Conservation (phyloP, 1,140 invertebrate genomes). For the Dufourea novaeangliae region DNA sequence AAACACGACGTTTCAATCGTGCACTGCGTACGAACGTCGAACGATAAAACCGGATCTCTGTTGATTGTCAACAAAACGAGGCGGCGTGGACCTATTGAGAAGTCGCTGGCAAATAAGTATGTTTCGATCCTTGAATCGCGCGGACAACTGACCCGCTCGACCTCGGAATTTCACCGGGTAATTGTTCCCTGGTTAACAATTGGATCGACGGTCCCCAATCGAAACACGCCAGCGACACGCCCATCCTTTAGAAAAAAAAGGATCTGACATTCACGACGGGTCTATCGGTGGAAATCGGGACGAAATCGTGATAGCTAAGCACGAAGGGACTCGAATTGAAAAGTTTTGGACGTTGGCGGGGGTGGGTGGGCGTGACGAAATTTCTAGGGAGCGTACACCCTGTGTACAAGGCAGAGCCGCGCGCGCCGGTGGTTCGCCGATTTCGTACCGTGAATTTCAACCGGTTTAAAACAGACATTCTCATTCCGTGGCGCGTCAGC, state of each 20-base stretch:
- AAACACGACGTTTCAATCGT: conserved; percentile 66
- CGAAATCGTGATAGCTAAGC: background rate
- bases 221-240: background rate
- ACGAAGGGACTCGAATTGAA: background rate
- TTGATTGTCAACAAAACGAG: conserved; percentile 52
- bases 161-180: conserved; percentile 13
- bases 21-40: conserved; percentile 18
- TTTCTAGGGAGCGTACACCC: no score
- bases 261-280: background rate
- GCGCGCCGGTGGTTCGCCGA: no score
- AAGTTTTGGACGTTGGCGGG: background rate
- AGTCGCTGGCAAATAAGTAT: conserved; percentile 12
- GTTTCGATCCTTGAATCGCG: background rate
- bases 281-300: conserved; percentile 18
- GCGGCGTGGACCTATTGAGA: background rate
- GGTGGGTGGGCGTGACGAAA: background rate
- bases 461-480: conserved; percentile 6
- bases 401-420: no score
- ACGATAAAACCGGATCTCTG: conserved; percentile 29
- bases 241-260: background rate
- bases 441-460: background rate
- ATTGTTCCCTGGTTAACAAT: conserved; percentile 31
- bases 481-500: conserved; percentile 8
- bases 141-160: no score
- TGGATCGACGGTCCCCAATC: background rate